These are phyloP conservation scores for Lamprologus lemairii DNA, from an alignment of 2,113 vertebrate genomes.

Conservation along the genomic window DNA sequence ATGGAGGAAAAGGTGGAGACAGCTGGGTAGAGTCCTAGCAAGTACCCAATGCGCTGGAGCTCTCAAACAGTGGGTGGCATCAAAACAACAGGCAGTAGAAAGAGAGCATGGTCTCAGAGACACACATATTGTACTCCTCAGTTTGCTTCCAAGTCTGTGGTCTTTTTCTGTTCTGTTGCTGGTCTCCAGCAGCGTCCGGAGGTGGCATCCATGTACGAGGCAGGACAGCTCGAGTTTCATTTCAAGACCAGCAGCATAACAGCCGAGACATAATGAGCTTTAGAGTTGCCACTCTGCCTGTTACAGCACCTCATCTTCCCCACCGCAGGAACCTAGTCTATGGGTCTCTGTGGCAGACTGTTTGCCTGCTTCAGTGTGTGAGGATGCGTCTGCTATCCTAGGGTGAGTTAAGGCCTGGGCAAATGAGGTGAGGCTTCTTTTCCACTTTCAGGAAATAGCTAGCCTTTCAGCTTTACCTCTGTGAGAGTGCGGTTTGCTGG, in stretches of 20 bases:
- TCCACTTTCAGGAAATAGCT: slow-evolving; percentile 24
- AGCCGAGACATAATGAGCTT: slow-evolving; percentile 60
- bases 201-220: slow-evolving; percentile 29
- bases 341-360: slow-evolving; percentile 43
- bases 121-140: slow-evolving; percentile 23
- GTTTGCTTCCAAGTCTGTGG: slow-evolving; percentile 4
- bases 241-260: slow-evolving; percentile 47
- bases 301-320: slow-evolving; percentile 59
- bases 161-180: slow-evolving; percentile 23
- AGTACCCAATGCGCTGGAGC: slow-evolving; percentile 27
- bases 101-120: slow-evolving; percentile 21
- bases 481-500: neutral
- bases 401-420: slow-evolving; percentile 44
- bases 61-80: slow-evolving; percentile 59
- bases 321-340: slow-evolving; percentile 40
- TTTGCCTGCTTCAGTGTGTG: slow-evolving; percentile 26
- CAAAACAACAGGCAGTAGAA: slow-evolving; percentile 59
- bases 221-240: slow-evolving; percentile 44
- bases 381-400: slow-evolving; percentile 35
- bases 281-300: slow-evolving; percentile 50
- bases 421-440: slow-evolving; percentile 49
- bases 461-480: slow-evolving; percentile 8
- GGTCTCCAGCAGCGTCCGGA: slow-evolving; percentile 36
- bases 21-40: slow-evolving; percentile 35
- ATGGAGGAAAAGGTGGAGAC: slow-evolving; percentile 14